Conservation (phyloP, 2,888 invertebrate genomes). For the Caenorhabditis wallacei region DNA sequence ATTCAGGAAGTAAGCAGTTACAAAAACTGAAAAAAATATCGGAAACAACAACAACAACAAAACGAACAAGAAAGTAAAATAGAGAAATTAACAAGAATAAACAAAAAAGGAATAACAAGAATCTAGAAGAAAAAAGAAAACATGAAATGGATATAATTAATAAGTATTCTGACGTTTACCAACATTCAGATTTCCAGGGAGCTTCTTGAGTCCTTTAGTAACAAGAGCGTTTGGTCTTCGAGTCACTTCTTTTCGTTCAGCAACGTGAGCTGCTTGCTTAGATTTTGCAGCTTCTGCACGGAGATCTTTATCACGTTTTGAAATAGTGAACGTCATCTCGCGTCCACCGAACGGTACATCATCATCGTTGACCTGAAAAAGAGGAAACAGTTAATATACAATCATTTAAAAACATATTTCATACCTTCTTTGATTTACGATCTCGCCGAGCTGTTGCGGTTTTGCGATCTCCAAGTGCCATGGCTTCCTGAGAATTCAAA, state of each 20-base stretch:
- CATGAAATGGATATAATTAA: not conserved
- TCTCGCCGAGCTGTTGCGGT: constrained; percentile 14
- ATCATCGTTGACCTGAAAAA: constrained; percentile 46
- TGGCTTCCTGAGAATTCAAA: constrained; percentile 43
- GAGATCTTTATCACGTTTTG: constrained; percentile 64
- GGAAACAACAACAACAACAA: constrained; percentile 25
- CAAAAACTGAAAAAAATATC: constrained; percentile 16
- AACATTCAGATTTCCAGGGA: constrained; percentile 72
- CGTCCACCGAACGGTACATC: constrained; percentile 77
- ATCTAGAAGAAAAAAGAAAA: not conserved
- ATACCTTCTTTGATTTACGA: constrained; percentile 40
- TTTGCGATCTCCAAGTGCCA: constrained; percentile 63
- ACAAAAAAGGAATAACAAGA: not conserved
- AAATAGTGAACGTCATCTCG: constrained; percentile 76
- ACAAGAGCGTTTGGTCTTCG: constrained; percentile 66
- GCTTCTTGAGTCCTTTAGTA: constrained; percentile 68
- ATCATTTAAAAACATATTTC: not conserved
- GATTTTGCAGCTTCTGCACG: constrained; percentile 66
- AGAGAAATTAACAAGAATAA: constrained; percentile 1
- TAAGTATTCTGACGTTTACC: constrained; percentile 55
- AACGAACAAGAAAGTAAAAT: constrained; percentile 21
- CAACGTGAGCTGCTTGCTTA: constrained; percentile 67
- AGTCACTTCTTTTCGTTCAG: constrained; percentile 60
- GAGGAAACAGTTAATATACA: not conserved
- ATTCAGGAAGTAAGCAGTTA: not conserved